phyloP scores from a whole-genome alignment of 2,113 vertebrate genomes.

The Octodon degus region DNA sequence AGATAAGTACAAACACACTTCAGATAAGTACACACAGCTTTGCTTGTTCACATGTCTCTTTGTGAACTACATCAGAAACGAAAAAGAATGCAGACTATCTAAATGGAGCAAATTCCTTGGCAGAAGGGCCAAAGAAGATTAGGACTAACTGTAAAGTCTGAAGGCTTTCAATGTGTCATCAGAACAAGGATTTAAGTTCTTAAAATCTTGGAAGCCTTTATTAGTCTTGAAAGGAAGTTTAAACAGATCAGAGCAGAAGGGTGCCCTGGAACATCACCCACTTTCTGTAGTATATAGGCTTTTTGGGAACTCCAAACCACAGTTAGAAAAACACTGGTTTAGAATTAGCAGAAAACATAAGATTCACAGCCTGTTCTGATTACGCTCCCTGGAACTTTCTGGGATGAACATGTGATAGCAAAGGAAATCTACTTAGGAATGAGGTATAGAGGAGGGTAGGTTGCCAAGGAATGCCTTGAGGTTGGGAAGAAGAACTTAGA shows the following conservation, averaged over 20 bases:
- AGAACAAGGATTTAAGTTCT: slow-evolving; percentile 25
- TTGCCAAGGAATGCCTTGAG: background rate
- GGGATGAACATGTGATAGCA: slow-evolving; percentile 33
- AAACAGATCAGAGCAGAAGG: background rate
- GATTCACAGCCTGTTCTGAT: background rate
- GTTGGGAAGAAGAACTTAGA: background rate
- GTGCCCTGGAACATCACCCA: background rate
- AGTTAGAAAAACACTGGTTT: background rate
- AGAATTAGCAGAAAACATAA: background rate
- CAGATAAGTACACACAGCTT: slow-evolving; percentile 33
- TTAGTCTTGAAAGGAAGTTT: slow-evolving; percentile 36
- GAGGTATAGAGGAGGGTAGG: background rate
- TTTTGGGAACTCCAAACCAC: background rate
- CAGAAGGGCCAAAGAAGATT: background rate
- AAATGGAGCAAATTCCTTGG: slow-evolving; percentile 50
- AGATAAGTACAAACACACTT: background rate
- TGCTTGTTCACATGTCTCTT: slow-evolving; percentile 47
- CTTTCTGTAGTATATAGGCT: background rate
- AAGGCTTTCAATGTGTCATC: background rate
- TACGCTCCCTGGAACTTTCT: background rate
- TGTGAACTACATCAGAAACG: slow-evolving; percentile 21
- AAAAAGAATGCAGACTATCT: slow-evolving; percentile 26
- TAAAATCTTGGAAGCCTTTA: slow-evolving; percentile 17
- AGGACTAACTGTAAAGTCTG: background rate
- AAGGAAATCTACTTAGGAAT: background rate